Percentiles rank a stretch among this genome's conserved stretches.
Conservation (phyloP, 1,140 invertebrate genomes). For the Condylostylus longicornis region DNA sequence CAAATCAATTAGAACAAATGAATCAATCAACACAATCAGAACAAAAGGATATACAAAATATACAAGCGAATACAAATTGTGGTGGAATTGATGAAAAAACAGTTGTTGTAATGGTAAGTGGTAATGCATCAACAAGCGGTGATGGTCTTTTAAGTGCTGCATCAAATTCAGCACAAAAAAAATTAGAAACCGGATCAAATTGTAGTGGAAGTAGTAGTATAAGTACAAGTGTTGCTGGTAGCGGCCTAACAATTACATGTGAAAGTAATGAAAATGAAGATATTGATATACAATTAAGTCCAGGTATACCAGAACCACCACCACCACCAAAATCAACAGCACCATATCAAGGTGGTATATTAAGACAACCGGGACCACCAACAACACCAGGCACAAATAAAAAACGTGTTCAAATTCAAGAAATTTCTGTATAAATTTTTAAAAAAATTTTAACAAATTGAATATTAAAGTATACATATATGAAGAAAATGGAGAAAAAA, state of each 20-base stretch:
- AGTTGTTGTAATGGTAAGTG: slow-evolving; percentile 10
- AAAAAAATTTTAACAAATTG: too few species aligned
- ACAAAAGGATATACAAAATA: slow-evolving; percentile 1
- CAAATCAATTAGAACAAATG: too few species aligned
- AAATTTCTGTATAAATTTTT: slow-evolving; percentile 71
- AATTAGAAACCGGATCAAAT: slow-evolving; percentile 38
- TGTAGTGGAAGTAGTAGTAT: slow-evolving; percentile 14
- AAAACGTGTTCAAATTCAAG: slow-evolving; percentile 74
- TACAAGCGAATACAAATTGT: too few species aligned
- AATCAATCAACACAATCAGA: slow-evolving; percentile 9
- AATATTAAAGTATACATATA: too few species aligned
- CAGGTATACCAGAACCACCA: slow-evolving; percentile 48
- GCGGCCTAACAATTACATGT: too few species aligned
- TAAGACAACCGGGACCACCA: slow-evolving; percentile 39
- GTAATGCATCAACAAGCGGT: slow-evolving; percentile 21
- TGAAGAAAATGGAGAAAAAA: too few species aligned
- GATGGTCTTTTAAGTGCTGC: slow-evolving; percentile 33
- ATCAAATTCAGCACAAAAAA: slow-evolving; percentile 31
- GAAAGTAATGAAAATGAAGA: slow-evolving; percentile 33
- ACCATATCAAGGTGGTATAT: slow-evolving; percentile 41
- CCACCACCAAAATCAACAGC: slow-evolving; percentile 45
- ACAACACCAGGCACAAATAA: slow-evolving; percentile 52
- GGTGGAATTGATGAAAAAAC: slow-evolving; percentile 14
- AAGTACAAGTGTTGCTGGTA: slow-evolving; percentile 16
- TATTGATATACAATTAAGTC: slow-evolving; percentile 32